Percentiles rank a stretch among this genome's conserved stretches.
phyloP scores from a whole-genome alignment of 2,797 vertebrate genomes.

The Selene dorsalis region DNA sequence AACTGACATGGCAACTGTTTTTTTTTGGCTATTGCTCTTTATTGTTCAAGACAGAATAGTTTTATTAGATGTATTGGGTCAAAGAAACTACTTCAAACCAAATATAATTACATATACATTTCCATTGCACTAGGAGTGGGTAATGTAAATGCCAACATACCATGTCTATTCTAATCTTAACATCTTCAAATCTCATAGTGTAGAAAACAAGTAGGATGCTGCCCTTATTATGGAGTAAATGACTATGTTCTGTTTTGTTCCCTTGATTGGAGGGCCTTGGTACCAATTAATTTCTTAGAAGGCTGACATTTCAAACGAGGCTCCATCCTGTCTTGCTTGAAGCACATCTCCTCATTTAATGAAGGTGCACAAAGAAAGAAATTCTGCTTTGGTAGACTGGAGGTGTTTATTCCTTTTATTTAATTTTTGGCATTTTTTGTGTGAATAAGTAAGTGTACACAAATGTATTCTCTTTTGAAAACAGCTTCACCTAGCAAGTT shows the following conservation, averaged over 20 bases:
- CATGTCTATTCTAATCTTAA: conserved; percentile 2
- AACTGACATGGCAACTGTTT: conserved; percentile 12
- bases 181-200: conserved; percentile 29
- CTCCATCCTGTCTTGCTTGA: conserved; percentile 73
- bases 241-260: conserved; percentile 78
- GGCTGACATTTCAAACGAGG: conserved; percentile 79
- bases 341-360: conserved; percentile 64
- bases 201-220: conserved; percentile 50
- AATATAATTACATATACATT: background rate
- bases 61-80: background rate
- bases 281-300: conserved; percentile 80
- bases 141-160: background rate
- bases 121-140: background rate
- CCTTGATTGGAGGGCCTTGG: conserved; percentile 80
- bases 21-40: conserved; percentile 7
- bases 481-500: no score
- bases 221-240: conserved; percentile 61
- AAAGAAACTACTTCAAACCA: conserved; percentile 1
- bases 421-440: conserved; percentile 18
- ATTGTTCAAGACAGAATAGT: conserved; percentile 1
- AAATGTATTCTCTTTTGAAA: conserved; percentile 4
- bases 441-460: conserved; percentile 15
- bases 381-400: conserved; percentile 44
- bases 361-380: conserved; percentile 66
- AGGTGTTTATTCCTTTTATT: conserved; percentile 54